Percentiles rank a stretch among this genome's conserved stretches.
Evolutionary conservation across 2,113 vertebrate species (phyloP).

Genomic region (Carollia perspicillata): DNA sequence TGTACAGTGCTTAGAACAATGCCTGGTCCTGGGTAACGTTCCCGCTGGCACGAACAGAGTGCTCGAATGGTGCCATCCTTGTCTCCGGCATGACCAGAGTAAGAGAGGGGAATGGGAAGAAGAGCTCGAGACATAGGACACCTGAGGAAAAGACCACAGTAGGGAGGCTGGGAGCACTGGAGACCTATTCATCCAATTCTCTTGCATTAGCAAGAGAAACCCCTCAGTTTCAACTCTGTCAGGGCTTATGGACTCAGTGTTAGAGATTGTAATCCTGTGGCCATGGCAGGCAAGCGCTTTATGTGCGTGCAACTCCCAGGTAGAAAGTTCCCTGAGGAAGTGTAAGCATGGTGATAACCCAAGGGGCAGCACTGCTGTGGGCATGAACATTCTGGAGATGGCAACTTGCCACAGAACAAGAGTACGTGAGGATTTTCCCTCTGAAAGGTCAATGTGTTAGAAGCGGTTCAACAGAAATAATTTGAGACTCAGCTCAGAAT

Average conservation of each 20-base stretch:
- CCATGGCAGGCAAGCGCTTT: not conserved
- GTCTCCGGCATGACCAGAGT: not conserved
- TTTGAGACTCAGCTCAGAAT: not conserved
- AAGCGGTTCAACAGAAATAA: not conserved
- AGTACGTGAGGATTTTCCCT: not conserved
- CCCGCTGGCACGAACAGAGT: not conserved
- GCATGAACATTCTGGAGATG: not conserved
- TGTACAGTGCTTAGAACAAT: not conserved
- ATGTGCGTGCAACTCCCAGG: not conserved
- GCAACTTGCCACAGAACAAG: not conserved
- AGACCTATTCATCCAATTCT: not conserved
- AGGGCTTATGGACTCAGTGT: not conserved
- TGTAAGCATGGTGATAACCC: accelerated
- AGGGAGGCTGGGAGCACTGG: not conserved
- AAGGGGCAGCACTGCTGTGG: not conserved
- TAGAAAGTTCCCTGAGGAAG: not conserved
- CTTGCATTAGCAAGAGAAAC: not conserved
- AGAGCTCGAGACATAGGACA: not conserved
- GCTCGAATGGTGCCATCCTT: not conserved
- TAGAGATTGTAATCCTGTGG: not conserved
- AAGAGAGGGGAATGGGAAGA: not conserved
- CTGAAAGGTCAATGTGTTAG: not conserved
- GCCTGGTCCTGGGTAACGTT: not conserved
- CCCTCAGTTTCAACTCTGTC: not conserved
- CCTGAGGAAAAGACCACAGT: not conserved